phyloP scores from a whole-genome alignment of 2,113 vertebrate genomes.

The Dasyprocta punctata region DNA sequence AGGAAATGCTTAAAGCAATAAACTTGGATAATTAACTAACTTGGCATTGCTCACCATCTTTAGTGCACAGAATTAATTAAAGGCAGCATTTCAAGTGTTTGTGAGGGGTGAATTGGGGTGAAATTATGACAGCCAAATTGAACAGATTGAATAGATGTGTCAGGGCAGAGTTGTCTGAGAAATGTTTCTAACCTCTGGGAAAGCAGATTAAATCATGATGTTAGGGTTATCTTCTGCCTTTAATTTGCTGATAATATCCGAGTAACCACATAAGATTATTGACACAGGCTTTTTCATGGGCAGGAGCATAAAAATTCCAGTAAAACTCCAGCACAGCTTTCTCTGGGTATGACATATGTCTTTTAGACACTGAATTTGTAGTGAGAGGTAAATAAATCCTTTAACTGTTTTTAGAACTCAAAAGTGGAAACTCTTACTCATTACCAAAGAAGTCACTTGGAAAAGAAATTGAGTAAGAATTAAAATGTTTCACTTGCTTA shows the following conservation, averaged over 20 bases:
- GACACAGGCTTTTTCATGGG: background rate
- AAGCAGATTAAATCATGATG: constrained; percentile 36
- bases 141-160: constrained; percentile 42
- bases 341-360: background rate
- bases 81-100: constrained; percentile 44
- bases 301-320: background rate
- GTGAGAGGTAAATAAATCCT: background rate
- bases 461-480: constrained; percentile 29
- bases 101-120: constrained; percentile 68
- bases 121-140: constrained; percentile 56
- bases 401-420: background rate
- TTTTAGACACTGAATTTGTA: background rate
- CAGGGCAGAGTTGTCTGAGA: constrained; percentile 13
- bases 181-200: constrained; percentile 36
- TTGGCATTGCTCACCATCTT: constrained; percentile 71
- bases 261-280: background rate
- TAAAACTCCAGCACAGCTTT: background rate
- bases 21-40: constrained; percentile 73
- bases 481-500: constrained; percentile 4
- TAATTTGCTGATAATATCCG: background rate
- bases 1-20: constrained; percentile 75
- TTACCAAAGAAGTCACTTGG: constrained; percentile 28
- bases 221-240: constrained; percentile 7
- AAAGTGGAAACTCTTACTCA: constrained; percentile 25
- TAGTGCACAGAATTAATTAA: constrained; percentile 72